phyloP scores from a whole-genome alignment of 2,888 invertebrate genomes.

The Drosophila phalerata region DNA sequence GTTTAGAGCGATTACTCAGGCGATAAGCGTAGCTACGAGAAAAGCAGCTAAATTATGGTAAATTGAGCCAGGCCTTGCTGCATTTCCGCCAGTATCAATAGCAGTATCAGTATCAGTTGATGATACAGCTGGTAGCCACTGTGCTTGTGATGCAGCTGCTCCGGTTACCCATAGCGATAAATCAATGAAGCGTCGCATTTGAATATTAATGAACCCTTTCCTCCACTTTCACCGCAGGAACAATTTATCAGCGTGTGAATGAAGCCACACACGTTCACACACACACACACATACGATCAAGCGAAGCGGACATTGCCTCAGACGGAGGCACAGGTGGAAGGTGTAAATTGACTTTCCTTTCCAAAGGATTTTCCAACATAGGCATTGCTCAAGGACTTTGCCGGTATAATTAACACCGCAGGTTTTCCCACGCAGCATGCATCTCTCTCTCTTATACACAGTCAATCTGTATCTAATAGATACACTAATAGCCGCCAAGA shows the following conservation, averaged over 20 bases:
- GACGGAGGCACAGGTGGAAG: slow-evolving; percentile 52
- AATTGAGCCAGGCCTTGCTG: slow-evolving; percentile 39
- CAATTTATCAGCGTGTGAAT: slow-evolving; percentile 82
- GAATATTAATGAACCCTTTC: slow-evolving; percentile 76
- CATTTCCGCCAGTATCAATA: slow-evolving; percentile 43
- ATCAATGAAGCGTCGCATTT: slow-evolving; percentile 69
- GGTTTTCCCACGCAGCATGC: slow-evolving; percentile 78
- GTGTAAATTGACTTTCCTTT: slow-evolving; percentile 74
- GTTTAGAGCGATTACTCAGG: slow-evolving; percentile 41
- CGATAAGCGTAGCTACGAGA: slow-evolving; percentile 30
- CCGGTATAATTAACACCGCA: slow-evolving; percentile 79
- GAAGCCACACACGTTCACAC: slow-evolving; percentile 71
- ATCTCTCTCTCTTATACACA: not conserved
- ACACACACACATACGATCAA: slow-evolving; percentile 38
- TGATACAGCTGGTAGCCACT: slow-evolving; percentile 41
- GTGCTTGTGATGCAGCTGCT: slow-evolving; percentile 47
- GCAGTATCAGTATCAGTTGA: slow-evolving; percentile 11
- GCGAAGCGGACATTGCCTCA: slow-evolving; percentile 1
- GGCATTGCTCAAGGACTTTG: slow-evolving; percentile 49
- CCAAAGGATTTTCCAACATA: slow-evolving; percentile 58
- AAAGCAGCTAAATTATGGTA: slow-evolving; percentile 56
- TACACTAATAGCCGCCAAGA: slow-evolving; percentile 65
- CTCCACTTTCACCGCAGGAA: slow-evolving; percentile 60
- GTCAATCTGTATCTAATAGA: slow-evolving; percentile 59
- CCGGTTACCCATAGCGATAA: slow-evolving; percentile 54